A percentile compares a stretch with the other conserved stretches of the same genome.
Conservation (phyloP, 2,888 invertebrate species). For the Phortica okadai region DNA sequence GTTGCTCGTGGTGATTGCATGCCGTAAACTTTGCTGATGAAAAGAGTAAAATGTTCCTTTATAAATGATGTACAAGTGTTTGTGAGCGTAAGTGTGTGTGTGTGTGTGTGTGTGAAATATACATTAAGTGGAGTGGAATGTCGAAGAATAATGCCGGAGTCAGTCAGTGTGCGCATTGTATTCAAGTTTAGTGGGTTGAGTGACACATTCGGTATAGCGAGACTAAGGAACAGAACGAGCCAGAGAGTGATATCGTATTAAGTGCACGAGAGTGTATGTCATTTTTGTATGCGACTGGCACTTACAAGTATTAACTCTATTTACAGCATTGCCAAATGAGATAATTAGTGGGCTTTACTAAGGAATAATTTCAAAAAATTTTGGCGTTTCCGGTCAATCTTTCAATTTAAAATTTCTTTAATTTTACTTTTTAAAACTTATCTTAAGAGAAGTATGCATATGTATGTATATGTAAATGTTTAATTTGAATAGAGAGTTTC, state of each 20-base stretch:
- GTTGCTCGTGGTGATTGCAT: slow-evolving; percentile 12
- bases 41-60: slow-evolving; percentile 20
- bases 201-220: slow-evolving; percentile 52
- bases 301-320: not conserved
- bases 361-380: too few species aligned
- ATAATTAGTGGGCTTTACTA: too few species aligned
- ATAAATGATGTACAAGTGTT: not conserved
- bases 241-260: not conserved
- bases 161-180: slow-evolving; percentile 54
- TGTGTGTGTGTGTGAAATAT: slow-evolving; percentile 6
- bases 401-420: too few species aligned
- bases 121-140: slow-evolving; percentile 28
- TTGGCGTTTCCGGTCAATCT: too few species aligned
- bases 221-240: slow-evolving; percentile 6
- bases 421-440: too few species aligned
- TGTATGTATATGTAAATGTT: not conserved
- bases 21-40: not conserved
- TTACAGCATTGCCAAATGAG: slow-evolving; percentile 39
- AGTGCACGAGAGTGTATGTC: not conserved
- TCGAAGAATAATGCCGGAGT: slow-evolving; percentile 13
- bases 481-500: not conserved
- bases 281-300: not conserved
- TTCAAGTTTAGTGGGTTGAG: slow-evolving; percentile 68
- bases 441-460: too few species aligned
- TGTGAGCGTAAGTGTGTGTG: slow-evolving; percentile 21